phyloP scores from a whole-genome alignment of 2,888 invertebrate genomes.

The Phengaris alcon region DNA sequence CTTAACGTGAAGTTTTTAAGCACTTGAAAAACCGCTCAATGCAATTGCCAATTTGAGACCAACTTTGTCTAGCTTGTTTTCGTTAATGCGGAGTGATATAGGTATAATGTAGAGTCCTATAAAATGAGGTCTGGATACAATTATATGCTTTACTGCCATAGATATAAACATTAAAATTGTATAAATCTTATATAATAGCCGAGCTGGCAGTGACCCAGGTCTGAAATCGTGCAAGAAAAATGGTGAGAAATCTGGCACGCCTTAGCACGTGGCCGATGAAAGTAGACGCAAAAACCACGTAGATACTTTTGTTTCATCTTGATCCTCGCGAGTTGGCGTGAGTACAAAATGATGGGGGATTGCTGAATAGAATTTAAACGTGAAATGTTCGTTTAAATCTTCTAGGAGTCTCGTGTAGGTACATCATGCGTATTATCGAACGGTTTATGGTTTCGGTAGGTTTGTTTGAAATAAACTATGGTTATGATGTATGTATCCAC shows the following conservation, averaged over 20 bases:
- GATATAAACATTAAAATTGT: constrained; percentile 29
- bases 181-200: constrained; percentile 38
- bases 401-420: constrained; percentile 3
- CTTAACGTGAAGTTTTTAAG: constrained; percentile 24
- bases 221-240: constrained; percentile 44
- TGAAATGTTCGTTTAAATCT: constrained; percentile 24
- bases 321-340: constrained; percentile 39
- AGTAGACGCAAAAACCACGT: constrained; percentile 40
- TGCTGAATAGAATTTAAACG: constrained; percentile 34
- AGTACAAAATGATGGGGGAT: constrained; percentile 38
- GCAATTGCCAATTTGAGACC: constrained; percentile 37
- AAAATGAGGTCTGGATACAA: constrained; percentile 14
- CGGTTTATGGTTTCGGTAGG: neutral
- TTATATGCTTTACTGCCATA: constrained; percentile 28
- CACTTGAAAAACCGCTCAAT: constrained; percentile 34
- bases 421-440: constrained; percentile 5
- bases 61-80: constrained; percentile 37
- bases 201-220: constrained; percentile 44
- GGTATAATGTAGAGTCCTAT: constrained; percentile 11
- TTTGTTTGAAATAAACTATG: neutral
- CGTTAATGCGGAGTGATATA: constrained; percentile 36
- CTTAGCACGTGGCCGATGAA: constrained; percentile 35
- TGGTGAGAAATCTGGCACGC: constrained; percentile 43
- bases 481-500: neutral
- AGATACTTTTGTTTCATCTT: constrained; percentile 42